phyloP scores from a whole-genome alignment of 2,113 vertebrate species.

The Spea bombifrons region DNA sequence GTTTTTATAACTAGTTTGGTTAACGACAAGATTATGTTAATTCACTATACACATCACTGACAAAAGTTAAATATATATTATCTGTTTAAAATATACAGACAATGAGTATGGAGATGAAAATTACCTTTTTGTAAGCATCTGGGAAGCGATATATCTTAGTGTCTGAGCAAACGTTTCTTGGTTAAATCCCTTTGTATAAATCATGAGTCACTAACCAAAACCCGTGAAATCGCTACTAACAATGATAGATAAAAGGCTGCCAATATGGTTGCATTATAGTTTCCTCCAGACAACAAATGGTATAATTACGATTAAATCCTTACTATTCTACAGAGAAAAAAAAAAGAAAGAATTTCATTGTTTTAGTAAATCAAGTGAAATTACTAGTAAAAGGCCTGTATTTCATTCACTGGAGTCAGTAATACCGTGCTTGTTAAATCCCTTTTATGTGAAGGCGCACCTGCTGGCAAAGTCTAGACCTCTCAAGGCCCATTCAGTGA shows the following conservation, averaged over 20 bases:
- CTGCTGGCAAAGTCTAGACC: neutral
- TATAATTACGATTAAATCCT: conserved; percentile 5
- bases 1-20: too few species aligned
- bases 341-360: too few species aligned
- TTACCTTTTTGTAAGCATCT: neutral
- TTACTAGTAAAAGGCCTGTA: too few species aligned
- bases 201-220: conserved; percentile 7
- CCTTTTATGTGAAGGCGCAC: too few species aligned
- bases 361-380: too few species aligned
- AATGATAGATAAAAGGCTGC: neutral
- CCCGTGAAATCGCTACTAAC: conserved; percentile 2
- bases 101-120: too few species aligned
- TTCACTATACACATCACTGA: too few species aligned
- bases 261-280: neutral
- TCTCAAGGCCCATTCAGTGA: neutral
- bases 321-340: neutral
- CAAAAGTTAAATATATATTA: too few species aligned
- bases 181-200: neutral
- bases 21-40: too few species aligned
- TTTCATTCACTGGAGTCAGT: too few species aligned
- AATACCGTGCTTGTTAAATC: too few species aligned
- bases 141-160: neutral
- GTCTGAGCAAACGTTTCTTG: neutral
- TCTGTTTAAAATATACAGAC: too few species aligned
- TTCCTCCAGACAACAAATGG: conserved; percentile 1